Evolutionary conservation across 2,797 vertebrate genomes (phyloP).

Genomic region (Pseudomugil gertrudae): DNA sequence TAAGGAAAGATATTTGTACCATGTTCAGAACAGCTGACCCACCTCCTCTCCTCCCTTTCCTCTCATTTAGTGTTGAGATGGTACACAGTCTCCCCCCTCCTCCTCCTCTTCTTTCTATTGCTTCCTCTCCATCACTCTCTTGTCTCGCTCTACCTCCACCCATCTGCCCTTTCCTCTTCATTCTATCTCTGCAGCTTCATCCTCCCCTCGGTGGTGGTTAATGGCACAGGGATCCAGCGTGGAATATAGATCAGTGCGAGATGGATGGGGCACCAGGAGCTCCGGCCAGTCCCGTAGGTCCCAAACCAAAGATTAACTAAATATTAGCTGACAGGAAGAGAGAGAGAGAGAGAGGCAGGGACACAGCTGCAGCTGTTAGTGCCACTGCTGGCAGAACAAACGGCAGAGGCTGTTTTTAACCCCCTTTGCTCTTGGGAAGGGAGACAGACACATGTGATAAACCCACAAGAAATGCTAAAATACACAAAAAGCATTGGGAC

Average conservation of each 20-base stretch:
- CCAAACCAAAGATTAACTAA: conserved; percentile 85
- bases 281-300: conserved; percentile 80
- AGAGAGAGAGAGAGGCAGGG: conserved; percentile 69
- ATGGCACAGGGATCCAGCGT: conserved; percentile 78
- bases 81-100: conserved; percentile 26
- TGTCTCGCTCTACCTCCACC: conserved; percentile 67
- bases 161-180: conserved; percentile 64
- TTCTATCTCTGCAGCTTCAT: conserved; percentile 64
- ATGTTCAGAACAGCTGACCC: conserved; percentile 22
- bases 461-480: conserved; percentile 69
- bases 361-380: conserved; percentile 79
- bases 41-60: conserved; percentile 27
- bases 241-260: conserved; percentile 83
- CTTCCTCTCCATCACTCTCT: conserved; percentile 65
- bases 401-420: conserved; percentile 74
- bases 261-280: conserved; percentile 82
- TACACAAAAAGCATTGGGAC: conserved; percentile 57
- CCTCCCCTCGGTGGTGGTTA: conserved; percentile 73
- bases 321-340: conserved; percentile 84
- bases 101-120: conserved; percentile 32
- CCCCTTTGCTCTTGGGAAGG: conserved; percentile 65
- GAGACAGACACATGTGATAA: conserved; percentile 54
- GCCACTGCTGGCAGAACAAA: conserved; percentile 77
- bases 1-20: conserved; percentile 22
- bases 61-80: conserved; percentile 46